These are phyloP conservation scores for Globodera rostochiensis DNA, from an alignment of 1,140 invertebrate species.

Conservation along the genomic window DNA sequence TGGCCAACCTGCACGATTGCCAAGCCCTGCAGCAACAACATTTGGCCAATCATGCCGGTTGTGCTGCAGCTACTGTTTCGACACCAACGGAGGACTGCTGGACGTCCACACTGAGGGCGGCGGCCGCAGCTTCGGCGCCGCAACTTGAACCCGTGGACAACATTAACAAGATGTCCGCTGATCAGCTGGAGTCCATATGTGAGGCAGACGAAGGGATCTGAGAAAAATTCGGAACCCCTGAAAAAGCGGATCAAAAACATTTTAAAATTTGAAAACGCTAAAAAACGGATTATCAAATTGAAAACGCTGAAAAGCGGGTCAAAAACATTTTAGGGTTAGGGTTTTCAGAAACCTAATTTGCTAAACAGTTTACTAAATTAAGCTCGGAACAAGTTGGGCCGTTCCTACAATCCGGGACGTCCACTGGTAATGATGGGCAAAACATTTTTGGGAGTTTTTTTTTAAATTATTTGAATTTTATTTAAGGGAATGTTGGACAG, in stretches of 20 bases:
- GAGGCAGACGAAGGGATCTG: background rate
- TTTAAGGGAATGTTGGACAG: constrained; percentile 46
- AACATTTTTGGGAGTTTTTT: background rate
- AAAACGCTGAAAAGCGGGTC: no score
- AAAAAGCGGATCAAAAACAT: background rate
- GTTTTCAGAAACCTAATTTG: background rate
- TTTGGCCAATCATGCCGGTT: background rate
- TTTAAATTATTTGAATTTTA: background rate
- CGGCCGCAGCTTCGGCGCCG: no score
- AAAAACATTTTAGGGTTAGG: background rate
- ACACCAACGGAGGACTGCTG: background rate
- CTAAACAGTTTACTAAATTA: background rate
- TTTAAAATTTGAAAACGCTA: no score
- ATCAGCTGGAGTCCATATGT: background rate
- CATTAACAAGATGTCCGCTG: no score
- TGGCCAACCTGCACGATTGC: background rate
- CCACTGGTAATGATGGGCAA: constrained; percentile 32
- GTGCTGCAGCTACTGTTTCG: background rate
- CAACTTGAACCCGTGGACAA: no score
- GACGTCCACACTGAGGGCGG: background rate
- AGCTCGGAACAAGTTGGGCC: constrained; percentile 54
- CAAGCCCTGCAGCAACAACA: background rate
- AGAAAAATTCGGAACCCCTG: background rate
- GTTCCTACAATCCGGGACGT: constrained; percentile 50
- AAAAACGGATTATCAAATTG: no score